phyloP scores from a whole-genome alignment of 2,797 vertebrate genomes.

The Pteropus rufus region DNA sequence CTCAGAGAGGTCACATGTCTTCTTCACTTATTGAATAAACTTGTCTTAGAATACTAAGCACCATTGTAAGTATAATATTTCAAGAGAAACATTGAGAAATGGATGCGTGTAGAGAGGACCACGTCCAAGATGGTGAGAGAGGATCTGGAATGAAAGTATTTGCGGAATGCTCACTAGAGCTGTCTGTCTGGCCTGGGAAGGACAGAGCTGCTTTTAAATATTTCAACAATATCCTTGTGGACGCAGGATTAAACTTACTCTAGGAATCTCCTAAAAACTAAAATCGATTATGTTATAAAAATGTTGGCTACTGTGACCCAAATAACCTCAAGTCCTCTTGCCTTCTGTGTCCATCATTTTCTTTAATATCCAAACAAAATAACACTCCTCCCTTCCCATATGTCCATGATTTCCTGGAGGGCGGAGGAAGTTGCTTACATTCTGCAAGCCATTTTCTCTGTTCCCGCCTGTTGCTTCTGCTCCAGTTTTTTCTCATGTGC shows the following conservation, averaged over 20 bases:
- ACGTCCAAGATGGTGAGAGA: background rate
- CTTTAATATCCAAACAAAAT: background rate
- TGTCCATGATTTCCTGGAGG: background rate
- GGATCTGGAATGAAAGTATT: background rate
- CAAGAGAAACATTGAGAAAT: background rate
- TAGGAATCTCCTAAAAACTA: background rate
- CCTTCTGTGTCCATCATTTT: background rate
- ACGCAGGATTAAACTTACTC: background rate
- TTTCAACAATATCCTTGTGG: background rate
- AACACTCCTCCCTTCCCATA: background rate
- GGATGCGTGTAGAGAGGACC: too few relatives aligned
- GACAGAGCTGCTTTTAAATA: background rate
- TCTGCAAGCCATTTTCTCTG: background rate
- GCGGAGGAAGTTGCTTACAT: background rate
- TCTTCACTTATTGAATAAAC: background rate
- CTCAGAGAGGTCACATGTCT: background rate
- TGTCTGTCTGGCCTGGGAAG: background rate
- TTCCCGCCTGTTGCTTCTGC: background rate
- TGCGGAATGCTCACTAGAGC: background rate
- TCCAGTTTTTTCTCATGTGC: background rate
- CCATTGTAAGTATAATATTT: background rate
- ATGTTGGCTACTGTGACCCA: background rate
- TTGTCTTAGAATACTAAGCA: background rate
- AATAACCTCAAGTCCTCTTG: background rate
- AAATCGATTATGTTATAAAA: background rate